Evolutionary conservation across 2,113 vertebrate genomes (phyloP).

Genomic region (Aegypius monachus): DNA sequence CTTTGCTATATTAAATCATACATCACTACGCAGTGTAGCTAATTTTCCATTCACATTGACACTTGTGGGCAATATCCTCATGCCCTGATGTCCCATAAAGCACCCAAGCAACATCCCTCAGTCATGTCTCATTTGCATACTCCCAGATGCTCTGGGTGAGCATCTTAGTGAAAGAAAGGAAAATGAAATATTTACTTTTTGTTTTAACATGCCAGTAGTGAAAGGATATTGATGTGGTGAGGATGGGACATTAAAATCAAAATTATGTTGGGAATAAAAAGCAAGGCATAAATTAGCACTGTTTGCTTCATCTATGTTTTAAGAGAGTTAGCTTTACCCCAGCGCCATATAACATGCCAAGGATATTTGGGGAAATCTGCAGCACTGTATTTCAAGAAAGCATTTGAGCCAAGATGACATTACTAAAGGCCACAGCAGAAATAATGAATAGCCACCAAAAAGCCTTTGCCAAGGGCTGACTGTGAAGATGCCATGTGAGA

Average conservation of each 20-base stretch:
- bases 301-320: conserved; percentile 51
- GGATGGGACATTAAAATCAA: conserved; percentile 60
- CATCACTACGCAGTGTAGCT: conserved; percentile 23
- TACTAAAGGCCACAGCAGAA: conserved; percentile 32
- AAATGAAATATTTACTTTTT: conserved; percentile 57
- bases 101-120: neutral
- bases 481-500: neutral
- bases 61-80: neutral
- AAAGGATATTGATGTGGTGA: conserved; percentile 57
- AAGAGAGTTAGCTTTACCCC: conserved; percentile 5
- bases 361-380: neutral
- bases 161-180: neutral
- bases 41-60: conserved; percentile 18
- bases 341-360: neutral
- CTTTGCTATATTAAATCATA: conserved; percentile 51
- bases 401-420: conserved; percentile 24
- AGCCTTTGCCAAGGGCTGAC: neutral
- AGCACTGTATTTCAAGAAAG: conserved; percentile 36
- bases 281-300: conserved; percentile 58
- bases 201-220: conserved; percentile 30
- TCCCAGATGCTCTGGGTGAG: neutral
- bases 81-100: conserved; percentile 35
- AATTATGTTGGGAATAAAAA: conserved; percentile 68
- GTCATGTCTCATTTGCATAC: neutral
- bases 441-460: conserved; percentile 41